phyloP scores from a whole-genome alignment of 2,888 invertebrate species.

The Hemaris fuciformis region DNA sequence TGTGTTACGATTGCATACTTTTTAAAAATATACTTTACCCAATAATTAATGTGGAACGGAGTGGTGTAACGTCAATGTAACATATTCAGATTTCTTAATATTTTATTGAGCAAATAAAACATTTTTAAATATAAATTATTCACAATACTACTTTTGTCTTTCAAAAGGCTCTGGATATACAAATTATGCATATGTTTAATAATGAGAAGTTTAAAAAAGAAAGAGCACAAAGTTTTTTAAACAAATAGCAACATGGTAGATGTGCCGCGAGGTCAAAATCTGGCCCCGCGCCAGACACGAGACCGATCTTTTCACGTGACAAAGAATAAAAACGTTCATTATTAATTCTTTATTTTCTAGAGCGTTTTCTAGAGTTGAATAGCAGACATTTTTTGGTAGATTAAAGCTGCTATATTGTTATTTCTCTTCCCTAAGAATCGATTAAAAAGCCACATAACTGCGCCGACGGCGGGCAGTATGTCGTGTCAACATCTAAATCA shows the following conservation, averaged over 20 bases:
- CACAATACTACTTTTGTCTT: neutral
- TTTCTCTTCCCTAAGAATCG: too few relatives aligned
- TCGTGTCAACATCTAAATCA: slow-evolving; percentile 46
- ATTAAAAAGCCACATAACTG: too few relatives aligned
- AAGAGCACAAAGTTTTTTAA: neutral
- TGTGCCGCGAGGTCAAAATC: slow-evolving; percentile 40
- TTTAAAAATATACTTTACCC: neutral
- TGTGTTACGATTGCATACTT: neutral
- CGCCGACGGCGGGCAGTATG: slow-evolving; percentile 34
- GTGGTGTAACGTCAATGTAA: neutral
- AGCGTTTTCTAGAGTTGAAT: too few relatives aligned
- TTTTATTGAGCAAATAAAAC: neutral
- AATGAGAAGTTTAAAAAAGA: neutral
- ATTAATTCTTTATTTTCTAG: neutral
- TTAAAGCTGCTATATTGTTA: too few relatives aligned
- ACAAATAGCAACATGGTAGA: slow-evolving; percentile 34
- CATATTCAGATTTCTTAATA: neutral
- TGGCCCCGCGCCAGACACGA: slow-evolving; percentile 65
- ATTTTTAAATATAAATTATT: neutral
- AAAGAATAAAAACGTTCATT: slow-evolving; percentile 32
- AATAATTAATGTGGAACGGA: neutral
- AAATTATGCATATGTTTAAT: too few relatives aligned
- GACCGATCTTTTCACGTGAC: slow-evolving; percentile 67
- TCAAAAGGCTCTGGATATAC: too few relatives aligned
- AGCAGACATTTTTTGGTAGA: too few relatives aligned